Conservation (phyloP, 2,888 invertebrate species). For the Cecidostiba fungosa region DNA sequence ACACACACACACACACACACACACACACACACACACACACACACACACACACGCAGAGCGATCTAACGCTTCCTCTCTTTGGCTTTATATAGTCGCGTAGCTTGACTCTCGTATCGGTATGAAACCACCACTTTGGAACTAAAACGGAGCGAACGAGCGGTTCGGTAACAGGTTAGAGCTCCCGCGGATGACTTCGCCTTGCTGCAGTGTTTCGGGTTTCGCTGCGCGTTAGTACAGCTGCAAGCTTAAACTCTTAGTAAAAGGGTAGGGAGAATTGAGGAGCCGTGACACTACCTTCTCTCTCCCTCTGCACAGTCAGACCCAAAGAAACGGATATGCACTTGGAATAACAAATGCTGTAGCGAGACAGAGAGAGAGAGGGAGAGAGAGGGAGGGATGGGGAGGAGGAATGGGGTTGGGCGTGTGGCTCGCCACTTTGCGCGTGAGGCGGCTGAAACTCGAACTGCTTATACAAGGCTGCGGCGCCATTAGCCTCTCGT, state of each 20-base stretch:
- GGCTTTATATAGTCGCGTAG: background rate
- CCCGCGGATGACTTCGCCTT: constrained; percentile 50
- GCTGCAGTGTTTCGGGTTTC: constrained; percentile 30
- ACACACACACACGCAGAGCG: background rate
- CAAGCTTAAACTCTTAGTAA: constrained; percentile 56
- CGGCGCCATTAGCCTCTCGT: constrained; percentile 30
- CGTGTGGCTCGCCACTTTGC: constrained; percentile 47
- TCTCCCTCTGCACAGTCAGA: background rate
- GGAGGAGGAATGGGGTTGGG: background rate
- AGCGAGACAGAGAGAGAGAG: background rate
- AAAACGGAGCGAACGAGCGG: constrained; percentile 64
- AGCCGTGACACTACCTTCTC: constrained; percentile 4
- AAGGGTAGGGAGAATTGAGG: constrained; percentile 40
- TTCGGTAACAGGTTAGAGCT: constrained; percentile 48
- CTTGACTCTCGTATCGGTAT: constrained; percentile 56
- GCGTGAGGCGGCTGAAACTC: constrained; percentile 42
- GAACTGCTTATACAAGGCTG: constrained; percentile 42
- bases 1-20: too few relatives aligned
- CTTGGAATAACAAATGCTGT: constrained; percentile 70
- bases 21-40: background rate
- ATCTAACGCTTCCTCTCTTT: background rate
- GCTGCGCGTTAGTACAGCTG: constrained; percentile 40
- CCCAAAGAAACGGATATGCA: constrained; percentile 67
- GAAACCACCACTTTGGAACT: constrained; percentile 75
- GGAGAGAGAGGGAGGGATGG: background rate